phyloP scores from a whole-genome alignment of 2,113 vertebrate species.

The Tor tambroides region DNA sequence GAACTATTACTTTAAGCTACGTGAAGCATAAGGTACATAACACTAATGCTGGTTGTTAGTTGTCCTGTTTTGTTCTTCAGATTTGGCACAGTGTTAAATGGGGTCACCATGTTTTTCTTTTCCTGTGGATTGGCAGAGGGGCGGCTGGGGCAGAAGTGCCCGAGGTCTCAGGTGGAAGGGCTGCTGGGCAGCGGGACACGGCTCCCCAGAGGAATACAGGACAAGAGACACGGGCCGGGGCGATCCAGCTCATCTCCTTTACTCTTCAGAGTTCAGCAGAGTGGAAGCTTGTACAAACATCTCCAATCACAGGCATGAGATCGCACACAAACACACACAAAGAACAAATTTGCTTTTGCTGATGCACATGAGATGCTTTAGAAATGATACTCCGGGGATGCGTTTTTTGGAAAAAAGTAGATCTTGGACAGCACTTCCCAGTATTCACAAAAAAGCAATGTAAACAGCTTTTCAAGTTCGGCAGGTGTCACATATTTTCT shows the following conservation, averaged over 20 bases:
- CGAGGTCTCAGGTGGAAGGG: constrained; percentile 46
- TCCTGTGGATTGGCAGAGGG: constrained; percentile 32
- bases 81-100: constrained; percentile 50
- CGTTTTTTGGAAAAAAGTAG: not conserved
- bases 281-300: constrained; percentile 4
- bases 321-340: not conserved
- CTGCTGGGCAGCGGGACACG: not conserved
- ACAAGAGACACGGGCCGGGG: constrained; percentile 51
- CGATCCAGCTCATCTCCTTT: constrained; percentile 63
- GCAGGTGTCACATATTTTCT: not conserved
- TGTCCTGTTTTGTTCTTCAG: constrained; percentile 31
- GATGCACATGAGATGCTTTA: constrained; percentile 15
- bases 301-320: not conserved
- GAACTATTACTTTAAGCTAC: not conserved
- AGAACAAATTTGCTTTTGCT: not conserved
- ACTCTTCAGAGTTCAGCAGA: constrained; percentile 23
- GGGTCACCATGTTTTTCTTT: constrained; percentile 22
- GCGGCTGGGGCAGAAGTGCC: constrained; percentile 51
- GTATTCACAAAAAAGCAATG: not conserved
- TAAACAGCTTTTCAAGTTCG: not conserved
- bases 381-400: not conserved
- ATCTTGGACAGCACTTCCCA: not conserved
- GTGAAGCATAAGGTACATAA: not conserved
- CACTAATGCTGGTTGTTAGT: constrained; percentile 32
- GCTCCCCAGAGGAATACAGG: constrained; percentile 51